Percentiles rank a stretch among this genome's conserved stretches.
Conservation (phyloP, 2,113 vertebrate genomes). For the Aptenodytes patagonicus region DNA sequence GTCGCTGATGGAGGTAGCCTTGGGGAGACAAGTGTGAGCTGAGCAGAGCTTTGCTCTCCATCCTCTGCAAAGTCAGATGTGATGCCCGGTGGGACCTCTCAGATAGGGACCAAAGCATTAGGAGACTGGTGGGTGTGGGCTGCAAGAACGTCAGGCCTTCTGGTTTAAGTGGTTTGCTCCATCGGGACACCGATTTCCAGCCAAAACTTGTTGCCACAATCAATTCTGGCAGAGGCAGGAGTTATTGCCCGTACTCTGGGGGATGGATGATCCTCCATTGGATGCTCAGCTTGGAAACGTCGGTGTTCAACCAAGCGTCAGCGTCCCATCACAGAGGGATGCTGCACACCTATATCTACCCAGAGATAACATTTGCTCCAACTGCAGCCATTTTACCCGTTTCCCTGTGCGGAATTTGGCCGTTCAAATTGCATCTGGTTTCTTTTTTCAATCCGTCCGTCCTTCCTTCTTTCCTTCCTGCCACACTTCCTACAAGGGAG, state of each 20-base stretch:
- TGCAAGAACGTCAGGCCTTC: not conserved
- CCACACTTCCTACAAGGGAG: not conserved
- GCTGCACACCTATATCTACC: not conserved
- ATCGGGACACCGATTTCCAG: not conserved
- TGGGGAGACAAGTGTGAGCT: not conserved
- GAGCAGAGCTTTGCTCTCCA: not conserved
- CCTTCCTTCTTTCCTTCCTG: not conserved
- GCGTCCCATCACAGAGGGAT: not conserved
- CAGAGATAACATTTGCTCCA: not conserved
- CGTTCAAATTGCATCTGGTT: not conserved
- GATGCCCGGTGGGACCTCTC: not conserved
- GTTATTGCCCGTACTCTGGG: not conserved
- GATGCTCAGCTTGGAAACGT: not conserved
- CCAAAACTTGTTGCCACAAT: not conserved
- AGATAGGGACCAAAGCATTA: not conserved
- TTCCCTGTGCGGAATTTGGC: not conserved
- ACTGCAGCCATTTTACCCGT: not conserved
- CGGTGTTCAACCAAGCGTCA: accelerated
- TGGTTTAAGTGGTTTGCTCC: not conserved
- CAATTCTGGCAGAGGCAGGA: not conserved
- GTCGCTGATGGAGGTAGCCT: not conserved
- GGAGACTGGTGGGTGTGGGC: not conserved
- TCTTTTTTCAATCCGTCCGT: not conserved
- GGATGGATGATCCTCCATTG: not conserved
- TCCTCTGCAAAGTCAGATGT: not conserved